Evolutionary conservation across 2,113 vertebrate genomes (phyloP), one percentile per base, ranked within the genome.

Genomic region (Dryoscopus gambensis): DNA sequence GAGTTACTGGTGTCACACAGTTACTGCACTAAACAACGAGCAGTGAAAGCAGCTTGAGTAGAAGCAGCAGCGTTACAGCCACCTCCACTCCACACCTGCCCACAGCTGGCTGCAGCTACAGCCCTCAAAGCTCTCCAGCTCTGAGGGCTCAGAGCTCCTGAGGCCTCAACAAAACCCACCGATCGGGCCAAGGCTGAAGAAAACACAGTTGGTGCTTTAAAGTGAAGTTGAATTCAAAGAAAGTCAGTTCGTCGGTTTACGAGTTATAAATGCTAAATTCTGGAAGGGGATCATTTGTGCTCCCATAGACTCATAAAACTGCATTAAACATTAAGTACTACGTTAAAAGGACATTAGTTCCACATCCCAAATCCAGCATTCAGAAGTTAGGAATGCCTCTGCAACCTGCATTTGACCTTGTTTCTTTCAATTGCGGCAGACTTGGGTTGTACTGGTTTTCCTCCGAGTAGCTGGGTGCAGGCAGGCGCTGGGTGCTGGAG

Each of bases 391-490:
- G 70, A 93, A 53, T 50, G 57, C 35, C 37, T 73, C 62, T 59
- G 63, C 79, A 93, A 55, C 79, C 62, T 55, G 33, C 59, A 37
- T 31, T 44, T 49, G 31, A 90, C 74, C 52, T 87, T 68, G 17
- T 49, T 71, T 52, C 53, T 39, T 27, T 69, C 42, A 49, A 13
- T 50, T 73, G 75, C 0, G 0, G 42, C 63, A 76, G 37, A 27
- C 40, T 49, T 4, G 3, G 7, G 44, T 82, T 39, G 64, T n/a
- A 5, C 40, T 22, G 65, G 17, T 53, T 79, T 56, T 93, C 30
- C n/a, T 28, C 9, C 0, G 0, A 60, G 63, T 12, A 82, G 47
- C 31, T 0, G 0, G 5, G 53, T 8, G 11, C 70, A 78, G 52
- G 5, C 47, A 46, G 33, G 24, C 4, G 0, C 25, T 5, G 63